These are phyloP conservation scores for Gopherus evgoodei DNA, from an alignment of 2,113 vertebrate species.

Conservation along the genomic window DNA sequence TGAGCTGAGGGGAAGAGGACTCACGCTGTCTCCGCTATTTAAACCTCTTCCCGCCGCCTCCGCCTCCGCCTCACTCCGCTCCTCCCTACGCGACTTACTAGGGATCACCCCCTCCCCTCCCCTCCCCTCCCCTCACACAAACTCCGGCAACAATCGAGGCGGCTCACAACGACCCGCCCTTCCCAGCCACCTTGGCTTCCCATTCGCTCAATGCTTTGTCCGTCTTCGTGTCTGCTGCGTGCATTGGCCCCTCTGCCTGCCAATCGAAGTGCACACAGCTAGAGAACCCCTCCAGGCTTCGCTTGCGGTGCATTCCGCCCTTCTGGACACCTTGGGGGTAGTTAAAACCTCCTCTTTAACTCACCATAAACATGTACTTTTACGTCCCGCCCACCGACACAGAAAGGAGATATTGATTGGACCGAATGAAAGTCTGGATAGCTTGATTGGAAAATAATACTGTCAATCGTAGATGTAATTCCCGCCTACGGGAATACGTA, in stretches of 20 bases:
- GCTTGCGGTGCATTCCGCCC: not conserved
- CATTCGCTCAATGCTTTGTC: not conserved
- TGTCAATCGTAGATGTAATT: rapidly evolving
- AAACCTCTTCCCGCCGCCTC: constrained; percentile 67
- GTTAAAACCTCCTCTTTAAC: constrained; percentile 48
- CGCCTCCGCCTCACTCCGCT: constrained; percentile 65
- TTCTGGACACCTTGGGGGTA: constrained; percentile 8
- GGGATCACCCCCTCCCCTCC: not conserved
- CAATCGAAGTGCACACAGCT: rapidly evolving
- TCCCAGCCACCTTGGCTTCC: rapidly evolving
- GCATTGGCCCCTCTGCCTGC: rapidly evolving
- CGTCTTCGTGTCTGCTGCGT: rapidly evolving
- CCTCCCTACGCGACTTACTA: constrained; percentile 57
- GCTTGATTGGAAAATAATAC: rapidly evolving
- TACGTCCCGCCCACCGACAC: not conserved
- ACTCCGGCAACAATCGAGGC: not conserved
- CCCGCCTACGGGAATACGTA: not conserved
- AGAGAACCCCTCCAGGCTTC: not conserved
- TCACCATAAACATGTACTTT: constrained; percentile 57
- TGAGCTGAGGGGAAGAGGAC: not conserved
- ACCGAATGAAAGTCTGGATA: rapidly evolving
- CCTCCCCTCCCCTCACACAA: constrained; percentile 12
- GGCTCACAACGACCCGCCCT: not conserved
- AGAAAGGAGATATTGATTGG: not conserved
- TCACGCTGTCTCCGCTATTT: constrained; percentile 58